Percentiles rank a stretch among this genome's conserved stretches.
Evolutionary conservation across 2,113 vertebrate genomes (phyloP).

Genomic region (Phalacrocorax pelagicus): DNA sequence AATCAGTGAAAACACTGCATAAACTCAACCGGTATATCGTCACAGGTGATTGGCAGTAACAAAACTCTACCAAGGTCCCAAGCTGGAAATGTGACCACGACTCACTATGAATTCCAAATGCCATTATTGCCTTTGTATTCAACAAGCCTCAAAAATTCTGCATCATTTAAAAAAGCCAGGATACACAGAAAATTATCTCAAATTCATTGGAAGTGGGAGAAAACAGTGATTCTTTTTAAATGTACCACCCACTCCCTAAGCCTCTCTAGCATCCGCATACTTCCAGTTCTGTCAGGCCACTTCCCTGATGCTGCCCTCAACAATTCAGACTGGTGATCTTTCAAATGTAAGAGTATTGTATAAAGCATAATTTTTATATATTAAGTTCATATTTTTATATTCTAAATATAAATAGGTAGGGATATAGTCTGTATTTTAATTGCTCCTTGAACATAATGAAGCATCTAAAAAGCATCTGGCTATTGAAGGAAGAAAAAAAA

Average conservation of each 20-base stretch:
- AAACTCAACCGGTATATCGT: background rate
- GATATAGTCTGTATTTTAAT: background rate
- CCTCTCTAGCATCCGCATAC: background rate
- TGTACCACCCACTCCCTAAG: background rate
- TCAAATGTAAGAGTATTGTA: background rate
- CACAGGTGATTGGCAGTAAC: background rate
- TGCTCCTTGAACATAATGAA: background rate
- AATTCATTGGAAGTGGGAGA: background rate
- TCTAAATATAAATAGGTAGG: background rate
- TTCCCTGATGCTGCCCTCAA: background rate
- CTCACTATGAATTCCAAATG: background rate
- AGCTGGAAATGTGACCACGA: background rate
- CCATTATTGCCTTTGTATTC: background rate
- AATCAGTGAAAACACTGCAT: background rate
- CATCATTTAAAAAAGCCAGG: background rate
- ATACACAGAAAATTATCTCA: background rate
- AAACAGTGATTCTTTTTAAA: background rate
- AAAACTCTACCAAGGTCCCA: background rate
- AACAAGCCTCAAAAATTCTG: background rate
- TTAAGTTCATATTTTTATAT: background rate
- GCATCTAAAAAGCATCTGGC: background rate
- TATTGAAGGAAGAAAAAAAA: background rate
- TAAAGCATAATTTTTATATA: background rate
- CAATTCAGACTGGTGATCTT: background rate
- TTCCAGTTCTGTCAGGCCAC: background rate